These are phyloP conservation scores for Pseudomyrmex dendroicus DNA, from an alignment of 1,140 invertebrate genomes.

Conservation along the genomic window DNA sequence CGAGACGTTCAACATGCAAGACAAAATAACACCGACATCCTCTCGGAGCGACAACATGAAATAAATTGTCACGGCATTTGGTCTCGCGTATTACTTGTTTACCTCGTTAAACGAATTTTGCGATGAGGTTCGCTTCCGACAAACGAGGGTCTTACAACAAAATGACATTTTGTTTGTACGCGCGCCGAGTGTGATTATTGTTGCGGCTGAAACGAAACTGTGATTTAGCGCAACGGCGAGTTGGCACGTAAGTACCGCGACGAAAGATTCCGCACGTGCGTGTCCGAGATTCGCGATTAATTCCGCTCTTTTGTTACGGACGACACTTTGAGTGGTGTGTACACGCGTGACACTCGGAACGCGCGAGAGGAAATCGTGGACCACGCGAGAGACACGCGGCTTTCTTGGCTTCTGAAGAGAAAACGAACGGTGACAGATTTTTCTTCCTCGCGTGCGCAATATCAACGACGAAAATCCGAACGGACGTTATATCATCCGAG, in stretches of 20 bases:
- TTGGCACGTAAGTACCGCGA: conserved; percentile 46
- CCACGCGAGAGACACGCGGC: neutral
- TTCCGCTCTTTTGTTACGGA: conserved; percentile 52
- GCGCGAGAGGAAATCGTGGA: conserved; percentile 8
- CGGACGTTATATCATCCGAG: conserved; percentile 30
- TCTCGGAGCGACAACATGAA: neutral
- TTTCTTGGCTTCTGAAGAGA: conserved; percentile 38
- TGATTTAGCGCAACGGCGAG: conserved; percentile 48
- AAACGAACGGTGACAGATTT: neutral
- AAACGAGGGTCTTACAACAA: conserved; percentile 27
- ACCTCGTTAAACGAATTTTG: conserved; percentile 42
- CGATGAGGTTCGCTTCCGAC: conserved; percentile 37
- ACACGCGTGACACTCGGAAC: conserved; percentile 10
- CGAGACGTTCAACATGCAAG: neutral
- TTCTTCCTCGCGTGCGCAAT: conserved; percentile 25
- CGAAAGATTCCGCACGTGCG: conserved; percentile 53
- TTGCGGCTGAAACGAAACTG: conserved; percentile 38
- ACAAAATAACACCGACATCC: conserved; percentile 32
- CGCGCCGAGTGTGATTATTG: conserved; percentile 13
- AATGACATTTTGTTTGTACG: conserved; percentile 10
- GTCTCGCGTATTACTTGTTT: conserved; percentile 13
- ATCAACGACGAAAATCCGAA: conserved; percentile 33
- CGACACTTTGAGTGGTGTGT: neutral
- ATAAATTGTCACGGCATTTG: conserved; percentile 17
- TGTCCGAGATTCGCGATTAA: conserved; percentile 56